Percentiles rank a stretch among this genome's conserved stretches.
Conservation (phyloP, 1,140 invertebrate species). For the Drosophila busckii region DNA sequence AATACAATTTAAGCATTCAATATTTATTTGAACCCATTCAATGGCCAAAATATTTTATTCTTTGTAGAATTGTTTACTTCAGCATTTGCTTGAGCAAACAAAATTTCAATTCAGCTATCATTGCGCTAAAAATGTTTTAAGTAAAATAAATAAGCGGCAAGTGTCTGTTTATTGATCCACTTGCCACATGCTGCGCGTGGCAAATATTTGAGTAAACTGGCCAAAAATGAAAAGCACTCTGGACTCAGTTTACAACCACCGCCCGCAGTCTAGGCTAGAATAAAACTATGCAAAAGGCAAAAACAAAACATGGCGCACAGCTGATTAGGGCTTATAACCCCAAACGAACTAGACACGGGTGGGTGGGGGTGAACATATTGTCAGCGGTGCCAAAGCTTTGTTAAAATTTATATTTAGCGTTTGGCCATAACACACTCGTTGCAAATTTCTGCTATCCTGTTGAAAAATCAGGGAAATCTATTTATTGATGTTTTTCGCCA, state of each 20-base stretch:
- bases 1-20: too few species aligned
- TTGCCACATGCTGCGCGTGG: too few species aligned
- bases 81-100: not conserved
- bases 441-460: slow-evolving; percentile 69
- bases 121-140: slow-evolving; percentile 1
- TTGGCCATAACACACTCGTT: too few species aligned
- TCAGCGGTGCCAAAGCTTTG: too few species aligned
- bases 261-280: slow-evolving; percentile 4
- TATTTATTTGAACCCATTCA: too few species aligned
- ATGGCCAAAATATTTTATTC: too few species aligned
- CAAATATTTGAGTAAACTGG: slow-evolving; percentile 8
- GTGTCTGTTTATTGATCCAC: slow-evolving; percentile 4
- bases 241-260: not conserved
- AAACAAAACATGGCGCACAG: too few species aligned
- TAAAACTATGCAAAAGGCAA: slow-evolving; percentile 4
- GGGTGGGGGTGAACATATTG: too few species aligned
- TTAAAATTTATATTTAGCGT: slow-evolving; percentile 12
- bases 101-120: not conserved
- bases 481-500: slow-evolving; percentile 77
- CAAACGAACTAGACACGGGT: too few species aligned
- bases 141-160: slow-evolving; percentile 5
- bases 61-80: not conserved
- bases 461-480: slow-evolving; percentile 79
- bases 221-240: slow-evolving; percentile 1
- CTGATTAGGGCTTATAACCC: slow-evolving; percentile 7